Base-by-base conservation (phyloP, 2,797 vertebrate genomes). In the Psittacula echo region DNA sequence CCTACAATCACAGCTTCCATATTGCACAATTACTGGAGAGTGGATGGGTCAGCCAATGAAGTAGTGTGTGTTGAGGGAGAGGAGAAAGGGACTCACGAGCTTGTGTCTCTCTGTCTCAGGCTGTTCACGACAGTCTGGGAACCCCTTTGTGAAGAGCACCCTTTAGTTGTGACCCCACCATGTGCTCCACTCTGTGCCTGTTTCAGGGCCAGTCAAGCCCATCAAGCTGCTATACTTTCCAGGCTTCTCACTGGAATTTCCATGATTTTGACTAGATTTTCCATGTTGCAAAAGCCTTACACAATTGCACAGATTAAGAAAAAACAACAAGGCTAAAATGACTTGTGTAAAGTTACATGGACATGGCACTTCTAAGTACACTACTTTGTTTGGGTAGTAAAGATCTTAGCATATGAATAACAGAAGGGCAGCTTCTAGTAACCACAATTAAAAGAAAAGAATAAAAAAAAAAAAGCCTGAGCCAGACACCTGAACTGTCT, bases 401-500 rank as follows among this genome's bases (percentile, higher is more conserved):
- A 87, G 77, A 90, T 92, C 85, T 74, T 93, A 89, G 42, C 51
- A 62, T 24, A 80, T 4, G 18, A 90, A 93, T 75, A 94, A 67
- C 88, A 96, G 75, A 85, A 86, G 70, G 72, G n/a, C 41, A 93
- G 68, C 67, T 93, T 83, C 81, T 64, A 64, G 56, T 89, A 92
- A 83, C 48, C 16, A 95, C 61, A 76, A 82, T 93, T 78, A 88
- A 90, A 76, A 85, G 13, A 77, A 32, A 51, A 39, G 26, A 73
- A 85, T 27, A 70, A 3, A 32, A 94, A 3, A n/a, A 94, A 72
- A 4, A 4, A 10, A 17, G 11, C 47, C 77, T 70, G 85, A 90
- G 18, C 88, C 78, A 96, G 90, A 94, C 51, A 95, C 78, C 66
- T 92, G 86, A 95, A 89, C 66, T 96, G 23, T 82, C 85, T 89